These are phyloP conservation scores for Hiodon alosoides DNA, from an alignment of 2,113 vertebrate genomes.

Conservation along the genomic window DNA sequence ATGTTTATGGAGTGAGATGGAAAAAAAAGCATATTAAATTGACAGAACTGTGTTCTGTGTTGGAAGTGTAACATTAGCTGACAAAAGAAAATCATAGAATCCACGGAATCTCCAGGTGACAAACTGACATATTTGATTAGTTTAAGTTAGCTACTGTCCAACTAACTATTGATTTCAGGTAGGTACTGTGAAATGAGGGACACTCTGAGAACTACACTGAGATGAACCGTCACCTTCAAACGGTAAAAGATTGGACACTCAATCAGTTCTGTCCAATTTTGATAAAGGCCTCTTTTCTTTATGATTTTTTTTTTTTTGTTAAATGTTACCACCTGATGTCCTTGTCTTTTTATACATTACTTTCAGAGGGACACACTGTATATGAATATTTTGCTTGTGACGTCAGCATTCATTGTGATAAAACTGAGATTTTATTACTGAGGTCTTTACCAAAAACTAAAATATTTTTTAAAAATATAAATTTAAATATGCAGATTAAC, in stretches of 20 bases:
- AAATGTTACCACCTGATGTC: conserved; percentile 51
- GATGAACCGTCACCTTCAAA: background rate
- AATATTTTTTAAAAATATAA: conserved; percentile 41
- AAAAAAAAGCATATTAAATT: conserved; percentile 51
- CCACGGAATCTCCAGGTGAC: no score
- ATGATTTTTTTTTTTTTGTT: conserved; percentile 18
- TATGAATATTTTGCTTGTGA: conserved; percentile 25
- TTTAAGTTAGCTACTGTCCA: no score
- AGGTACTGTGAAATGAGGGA: background rate
- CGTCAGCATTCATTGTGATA: conserved; percentile 36
- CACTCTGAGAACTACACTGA: no score
- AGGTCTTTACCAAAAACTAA: conserved; percentile 44
- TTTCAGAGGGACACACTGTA: background rate
- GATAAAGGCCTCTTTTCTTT: background rate
- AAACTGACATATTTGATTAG: no score
- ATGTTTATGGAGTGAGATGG: conserved; percentile 55
- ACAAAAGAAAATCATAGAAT: no score
- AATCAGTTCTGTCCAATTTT: no score
- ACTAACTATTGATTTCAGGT: no score
- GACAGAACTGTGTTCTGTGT: conserved; percentile 41
- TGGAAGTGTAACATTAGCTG: conserved; percentile 56
- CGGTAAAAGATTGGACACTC: no score
- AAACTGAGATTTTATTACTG: conserved; percentile 31
- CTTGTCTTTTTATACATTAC: conserved; percentile 45
- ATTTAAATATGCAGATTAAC: conserved; percentile 59